phyloP scores from a whole-genome alignment of 2,888 invertebrate genomes.

The Dinocampus coccinellae region DNA sequence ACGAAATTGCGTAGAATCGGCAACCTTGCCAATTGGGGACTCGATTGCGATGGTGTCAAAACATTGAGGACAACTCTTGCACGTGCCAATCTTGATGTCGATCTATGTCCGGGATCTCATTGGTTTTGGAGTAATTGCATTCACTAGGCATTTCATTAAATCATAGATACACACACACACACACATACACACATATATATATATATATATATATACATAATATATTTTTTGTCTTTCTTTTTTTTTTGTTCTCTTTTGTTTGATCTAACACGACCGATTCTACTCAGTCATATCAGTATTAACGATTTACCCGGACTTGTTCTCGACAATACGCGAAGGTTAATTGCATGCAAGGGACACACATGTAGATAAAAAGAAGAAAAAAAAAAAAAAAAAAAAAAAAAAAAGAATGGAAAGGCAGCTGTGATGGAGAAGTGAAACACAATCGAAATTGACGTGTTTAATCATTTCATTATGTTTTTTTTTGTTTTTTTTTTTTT shows the following conservation, averaged over 20 bases:
- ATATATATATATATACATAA: not conserved
- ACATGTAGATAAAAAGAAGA: not conserved
- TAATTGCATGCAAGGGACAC: not conserved
- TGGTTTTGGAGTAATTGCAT: conserved; percentile 68
- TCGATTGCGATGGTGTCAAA: conserved; percentile 63
- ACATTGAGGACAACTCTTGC: conserved; percentile 59
- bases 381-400: conserved; percentile 12
- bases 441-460: not conserved
- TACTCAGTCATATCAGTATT: conserved; percentile 29
- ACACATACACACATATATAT: not conserved
- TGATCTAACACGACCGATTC: conserved; percentile 14
- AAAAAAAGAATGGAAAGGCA: conserved; percentile 14
- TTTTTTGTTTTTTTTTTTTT: no score
- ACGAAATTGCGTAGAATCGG: conserved; percentile 63
- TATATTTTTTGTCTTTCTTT: no score
- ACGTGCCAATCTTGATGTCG: conserved; percentile 64
- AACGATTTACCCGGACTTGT: conserved; percentile 27
- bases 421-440: not conserved
- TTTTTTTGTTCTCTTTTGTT: not conserved
- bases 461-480: conserved; percentile 4
- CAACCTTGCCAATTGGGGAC: conserved; percentile 68
- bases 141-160: conserved; percentile 45
- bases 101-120: conserved; percentile 66
- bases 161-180: not conserved
- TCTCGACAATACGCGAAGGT: conserved; percentile 13